Base-by-base conservation (phyloP, 2,797 vertebrate genomes). In the Sebastes ruberrimus region DNA sequence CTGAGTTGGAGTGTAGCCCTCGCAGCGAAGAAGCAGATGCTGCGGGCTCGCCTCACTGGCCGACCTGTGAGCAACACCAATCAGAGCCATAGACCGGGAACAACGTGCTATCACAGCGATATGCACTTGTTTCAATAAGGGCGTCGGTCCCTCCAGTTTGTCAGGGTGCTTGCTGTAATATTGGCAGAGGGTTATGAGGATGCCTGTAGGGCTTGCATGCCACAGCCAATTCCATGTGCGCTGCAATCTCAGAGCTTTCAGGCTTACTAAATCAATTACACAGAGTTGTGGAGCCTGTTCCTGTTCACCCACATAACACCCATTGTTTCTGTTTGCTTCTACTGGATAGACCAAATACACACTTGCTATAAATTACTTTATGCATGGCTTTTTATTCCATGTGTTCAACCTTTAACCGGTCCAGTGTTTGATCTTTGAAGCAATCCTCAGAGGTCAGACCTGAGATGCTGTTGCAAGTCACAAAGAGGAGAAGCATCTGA, bases 231-330 rank as follows among this genome's bases (percentile, higher is more conserved):
- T 91, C 88, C 84, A 81, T 89, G 83, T 82, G 89, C 63, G 23
- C 78, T 69, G 85, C 87, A 92, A 92, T 94, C 91, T 92, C 77
- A 23, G 83, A 89, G 91, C 90, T 90, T 87, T 92, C 91, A 91
- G 92, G 88, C 93, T 92, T 88, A 87, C 93, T 87, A 92, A 95
- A 95, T 95, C 93, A 95, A 95, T 95, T 94, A 96, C 90, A 92
- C 90, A 89, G 90, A 87, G 80, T 84, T 92, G 89, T 87, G 86
- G 86, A 91, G 87, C 86, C 76, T 73, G 67, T 82, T 88, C 84
- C 76, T 73, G 69, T 83, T 88, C 84, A 79, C 72, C 62, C 78
- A 74, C 76, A 73, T 75, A 75, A 88, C 80, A 89, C 64, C 73
- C 78, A 85, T 71, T 89, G 86, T 91, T 90, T 89, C 78, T 76